Percentiles rank a stretch among this genome's conserved stretches.
Evolutionary conservation across 1,140 invertebrate genomes (phyloP).

Genomic region (Alviniconcha marisindica): DNA sequence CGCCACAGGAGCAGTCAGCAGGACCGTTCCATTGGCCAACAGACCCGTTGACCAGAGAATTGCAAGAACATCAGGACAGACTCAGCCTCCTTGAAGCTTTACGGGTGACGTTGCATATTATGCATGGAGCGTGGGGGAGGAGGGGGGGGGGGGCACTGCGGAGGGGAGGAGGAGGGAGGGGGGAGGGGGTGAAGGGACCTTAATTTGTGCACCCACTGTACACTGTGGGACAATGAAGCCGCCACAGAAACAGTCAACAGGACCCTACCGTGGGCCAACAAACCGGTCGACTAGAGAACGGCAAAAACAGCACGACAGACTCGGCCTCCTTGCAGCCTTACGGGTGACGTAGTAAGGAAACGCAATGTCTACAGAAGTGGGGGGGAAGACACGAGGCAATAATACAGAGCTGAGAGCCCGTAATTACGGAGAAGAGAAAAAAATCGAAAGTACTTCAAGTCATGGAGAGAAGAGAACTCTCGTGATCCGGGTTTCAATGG

Average conservation of each 20-base stretch:
- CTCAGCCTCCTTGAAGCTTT: too few relatives aligned
- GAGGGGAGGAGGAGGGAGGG: too few relatives aligned
- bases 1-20: too few relatives aligned
- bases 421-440: not conserved
- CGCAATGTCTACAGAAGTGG: constrained; percentile 1
- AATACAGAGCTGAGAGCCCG: not conserved
- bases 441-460: constrained; percentile 25
- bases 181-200: not conserved
- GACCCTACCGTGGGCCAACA: not conserved
- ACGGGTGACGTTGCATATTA: too few relatives aligned
- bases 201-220: not conserved
- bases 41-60: too few relatives aligned
- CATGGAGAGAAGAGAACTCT: not conserved
- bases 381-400: not conserved
- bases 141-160: too few relatives aligned
- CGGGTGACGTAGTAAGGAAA: not conserved
- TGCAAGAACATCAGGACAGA: too few relatives aligned
- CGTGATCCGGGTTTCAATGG: constrained; percentile 19
- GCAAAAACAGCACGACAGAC: too few relatives aligned
- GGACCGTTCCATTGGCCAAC: too few relatives aligned
- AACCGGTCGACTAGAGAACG: not conserved
- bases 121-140: too few relatives aligned
- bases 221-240: not conserved
- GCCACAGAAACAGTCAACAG: not conserved
- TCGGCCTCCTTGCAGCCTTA: too few relatives aligned